Conservation (phyloP, 2,797 vertebrate genomes). For the Decapterus maruadsi region DNA sequence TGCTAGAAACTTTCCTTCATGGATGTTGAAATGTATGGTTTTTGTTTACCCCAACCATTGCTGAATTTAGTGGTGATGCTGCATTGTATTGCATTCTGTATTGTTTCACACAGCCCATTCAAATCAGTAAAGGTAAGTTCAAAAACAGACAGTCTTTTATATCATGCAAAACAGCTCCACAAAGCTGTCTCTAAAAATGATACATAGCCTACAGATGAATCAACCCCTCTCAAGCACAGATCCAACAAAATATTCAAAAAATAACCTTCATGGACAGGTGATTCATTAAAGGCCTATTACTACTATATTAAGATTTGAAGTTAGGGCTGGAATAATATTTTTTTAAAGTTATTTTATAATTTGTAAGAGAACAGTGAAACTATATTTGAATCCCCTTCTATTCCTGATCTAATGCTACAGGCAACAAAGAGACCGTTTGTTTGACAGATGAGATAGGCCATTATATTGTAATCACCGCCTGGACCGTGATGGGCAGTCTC, state of each 20-base stretch:
- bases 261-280: neutral
- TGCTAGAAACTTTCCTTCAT: neutral
- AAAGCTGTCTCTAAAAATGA: neutral
- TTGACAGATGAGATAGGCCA: neutral
- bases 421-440: neutral
- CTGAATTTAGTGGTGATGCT: neutral
- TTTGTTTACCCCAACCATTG: neutral
- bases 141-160: neutral
- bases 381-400: neutral
- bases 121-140: neutral
- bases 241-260: neutral
- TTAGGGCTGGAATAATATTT: neutral
- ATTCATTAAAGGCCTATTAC: too few species aligned
- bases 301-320: too few species aligned
- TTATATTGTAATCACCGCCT: neutral
- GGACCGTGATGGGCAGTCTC: neutral
- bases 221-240: neutral
- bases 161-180: neutral
- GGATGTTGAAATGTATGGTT: neutral
- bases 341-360: neutral
- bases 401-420: neutral
- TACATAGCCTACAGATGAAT: neutral
- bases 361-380: neutral
- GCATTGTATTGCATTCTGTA: neutral
- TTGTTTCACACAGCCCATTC: neutral